phyloP scores from a whole-genome alignment of 2,888 invertebrate species.

The Zonitis immaculata region DNA sequence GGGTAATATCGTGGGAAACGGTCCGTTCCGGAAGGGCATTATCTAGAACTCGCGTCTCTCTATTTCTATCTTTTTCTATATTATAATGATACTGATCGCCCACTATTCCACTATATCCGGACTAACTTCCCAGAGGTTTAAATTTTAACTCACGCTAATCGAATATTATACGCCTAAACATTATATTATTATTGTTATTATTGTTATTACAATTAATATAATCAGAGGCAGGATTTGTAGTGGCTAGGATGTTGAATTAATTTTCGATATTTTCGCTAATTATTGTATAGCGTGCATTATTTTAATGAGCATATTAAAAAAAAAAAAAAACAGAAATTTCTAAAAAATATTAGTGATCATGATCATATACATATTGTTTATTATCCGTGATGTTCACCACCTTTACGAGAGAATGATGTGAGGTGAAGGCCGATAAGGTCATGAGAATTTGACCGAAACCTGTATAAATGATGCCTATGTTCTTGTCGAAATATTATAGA shows the following conservation, averaged over 20 bases:
- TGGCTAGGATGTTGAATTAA: background rate
- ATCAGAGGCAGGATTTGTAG: background rate
- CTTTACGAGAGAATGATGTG: conserved; percentile 4
- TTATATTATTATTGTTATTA: background rate
- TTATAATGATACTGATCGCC: conserved; percentile 15
- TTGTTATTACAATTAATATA: background rate
- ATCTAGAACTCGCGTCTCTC: too few relatives aligned
- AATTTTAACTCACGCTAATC: conserved; percentile 18
- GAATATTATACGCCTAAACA: conserved; percentile 12
- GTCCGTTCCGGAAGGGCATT: conserved; percentile 19
- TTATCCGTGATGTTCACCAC: conserved; percentile 2
- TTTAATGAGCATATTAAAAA: too few relatives aligned
- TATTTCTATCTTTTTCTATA: too few relatives aligned
- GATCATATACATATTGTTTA: too few relatives aligned
- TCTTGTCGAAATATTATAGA: background rate
- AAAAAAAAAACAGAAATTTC: too few relatives aligned
- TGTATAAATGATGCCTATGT: background rate
- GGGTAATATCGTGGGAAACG: conserved; percentile 21
- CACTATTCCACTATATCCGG: conserved; percentile 19
- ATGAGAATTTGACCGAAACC: conserved; percentile 20
- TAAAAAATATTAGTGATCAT: conserved; percentile 2
- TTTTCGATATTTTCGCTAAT: too few relatives aligned
- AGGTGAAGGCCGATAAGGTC: conserved; percentile 23
- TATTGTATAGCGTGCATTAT: too few relatives aligned
- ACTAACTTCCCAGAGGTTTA: conserved; percentile 12